Evolutionary conservation across 2,113 vertebrate genomes (phyloP).

Genomic region (Pachycephala philippinensis): DNA sequence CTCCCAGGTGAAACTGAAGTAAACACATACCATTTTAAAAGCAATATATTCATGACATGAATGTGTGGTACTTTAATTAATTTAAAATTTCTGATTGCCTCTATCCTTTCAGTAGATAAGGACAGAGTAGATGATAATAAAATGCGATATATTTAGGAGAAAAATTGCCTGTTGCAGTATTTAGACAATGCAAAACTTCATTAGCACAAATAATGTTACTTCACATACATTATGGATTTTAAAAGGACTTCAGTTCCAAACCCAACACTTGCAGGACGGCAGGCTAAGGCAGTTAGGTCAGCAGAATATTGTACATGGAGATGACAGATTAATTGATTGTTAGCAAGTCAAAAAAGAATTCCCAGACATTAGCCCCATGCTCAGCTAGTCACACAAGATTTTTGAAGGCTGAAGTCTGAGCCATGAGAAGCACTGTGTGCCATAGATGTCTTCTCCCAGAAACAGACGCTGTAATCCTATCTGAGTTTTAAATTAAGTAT

Average conservation of each 20-base stretch:
- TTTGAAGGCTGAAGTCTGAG: background rate
- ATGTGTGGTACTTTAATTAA: background rate
- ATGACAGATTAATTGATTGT: background rate
- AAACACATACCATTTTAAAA: background rate
- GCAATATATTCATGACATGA: background rate
- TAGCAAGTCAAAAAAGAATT: background rate
- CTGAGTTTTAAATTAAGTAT: background rate
- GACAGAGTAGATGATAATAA: background rate
- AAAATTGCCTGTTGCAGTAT: background rate
- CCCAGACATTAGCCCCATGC: background rate
- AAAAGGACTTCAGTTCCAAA: background rate
- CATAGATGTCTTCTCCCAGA: background rate
- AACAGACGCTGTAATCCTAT: background rate
- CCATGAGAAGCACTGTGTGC: background rate
- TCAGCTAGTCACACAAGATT: background rate
- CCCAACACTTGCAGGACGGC: background rate
- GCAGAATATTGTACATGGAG: fast-evolving
- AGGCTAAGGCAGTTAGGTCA: background rate
- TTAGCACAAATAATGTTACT: background rate
- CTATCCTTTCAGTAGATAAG: background rate
- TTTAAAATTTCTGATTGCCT: background rate
- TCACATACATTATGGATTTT: background rate
- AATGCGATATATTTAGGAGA: background rate
- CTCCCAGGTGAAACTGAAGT: background rate
- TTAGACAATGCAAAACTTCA: background rate